Evolutionary conservation across 2,888 invertebrate species (phyloP).

Genomic region (Tromatobia lineatoria): DNA sequence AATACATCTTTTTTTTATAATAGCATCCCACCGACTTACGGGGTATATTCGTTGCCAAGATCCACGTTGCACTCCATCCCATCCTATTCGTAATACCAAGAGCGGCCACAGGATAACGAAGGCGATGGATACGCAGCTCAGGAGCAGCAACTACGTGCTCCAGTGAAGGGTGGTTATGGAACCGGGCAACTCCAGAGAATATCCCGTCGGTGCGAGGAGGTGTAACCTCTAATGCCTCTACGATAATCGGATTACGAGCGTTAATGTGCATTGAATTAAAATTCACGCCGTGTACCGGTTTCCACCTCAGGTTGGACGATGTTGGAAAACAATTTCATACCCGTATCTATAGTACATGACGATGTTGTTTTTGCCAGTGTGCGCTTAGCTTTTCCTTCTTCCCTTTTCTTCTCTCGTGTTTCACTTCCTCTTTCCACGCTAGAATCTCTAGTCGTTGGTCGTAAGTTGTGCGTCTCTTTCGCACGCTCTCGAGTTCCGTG

Average conservation of each 20-base stretch:
- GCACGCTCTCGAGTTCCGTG: slow-evolving; percentile 15
- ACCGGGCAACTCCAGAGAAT: slow-evolving; percentile 38
- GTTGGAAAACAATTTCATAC: slow-evolving; percentile 63
- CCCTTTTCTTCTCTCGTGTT: slow-evolving; percentile 13
- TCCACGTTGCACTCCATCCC: no score
- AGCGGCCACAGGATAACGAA: slow-evolving; percentile 16
- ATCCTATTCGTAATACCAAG: slow-evolving; percentile 47
- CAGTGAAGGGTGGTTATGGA: slow-evolving; percentile 13
- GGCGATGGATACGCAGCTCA: slow-evolving; percentile 49
- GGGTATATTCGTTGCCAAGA: no score
- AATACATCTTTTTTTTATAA: no score
- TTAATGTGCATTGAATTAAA: slow-evolving; percentile 76
- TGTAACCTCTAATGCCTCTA: slow-evolving; percentile 65
- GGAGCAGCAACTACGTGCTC: slow-evolving; percentile 39
- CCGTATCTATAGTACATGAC: slow-evolving; percentile 16
- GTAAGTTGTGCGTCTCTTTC: not conserved
- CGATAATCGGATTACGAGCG: slow-evolving; percentile 75
- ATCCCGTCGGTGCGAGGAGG: slow-evolving; percentile 35
- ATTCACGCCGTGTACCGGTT: slow-evolving; percentile 71
- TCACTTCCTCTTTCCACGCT: not conserved
- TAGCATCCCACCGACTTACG: slow-evolving; percentile 11
- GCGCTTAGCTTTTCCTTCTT: not conserved
- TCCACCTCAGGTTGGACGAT: slow-evolving; percentile 31
- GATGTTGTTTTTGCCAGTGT: slow-evolving; percentile 30
- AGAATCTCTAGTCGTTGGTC: not conserved